Percentiles rank a stretch among this genome's conserved stretches.
Conservation (phyloP, 2,888 invertebrate genomes). For the Stenolophus ochropezus region DNA sequence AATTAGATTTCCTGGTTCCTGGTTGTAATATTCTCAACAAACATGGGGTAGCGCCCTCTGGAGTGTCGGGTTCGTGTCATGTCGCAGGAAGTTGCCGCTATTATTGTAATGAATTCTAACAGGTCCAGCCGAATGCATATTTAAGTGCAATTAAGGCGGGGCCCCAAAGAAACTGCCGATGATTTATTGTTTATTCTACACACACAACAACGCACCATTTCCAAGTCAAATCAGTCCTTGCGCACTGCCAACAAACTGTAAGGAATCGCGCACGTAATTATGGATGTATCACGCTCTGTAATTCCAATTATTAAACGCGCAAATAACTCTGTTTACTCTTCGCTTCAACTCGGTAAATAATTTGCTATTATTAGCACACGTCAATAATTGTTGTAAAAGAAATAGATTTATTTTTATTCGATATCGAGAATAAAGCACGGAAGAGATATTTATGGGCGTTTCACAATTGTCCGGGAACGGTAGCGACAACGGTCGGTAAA, state of each 20-base stretch:
- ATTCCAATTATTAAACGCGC: background rate
- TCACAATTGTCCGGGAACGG: too few relatives aligned
- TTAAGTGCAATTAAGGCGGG: constrained; percentile 31
- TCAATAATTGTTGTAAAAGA: too few relatives aligned
- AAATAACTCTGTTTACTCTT: background rate
- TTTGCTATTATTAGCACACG: too few relatives aligned
- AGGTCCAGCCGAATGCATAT: constrained; percentile 19
- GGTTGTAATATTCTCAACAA: background rate
- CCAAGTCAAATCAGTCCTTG: background rate
- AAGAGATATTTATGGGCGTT: too few relatives aligned
- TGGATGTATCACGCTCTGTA: background rate
- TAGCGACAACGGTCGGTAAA: too few relatives aligned
- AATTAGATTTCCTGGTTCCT: background rate
- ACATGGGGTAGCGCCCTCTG: background rate
- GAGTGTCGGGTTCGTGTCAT: constrained; percentile 6
- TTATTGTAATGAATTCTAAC: constrained; percentile 44
- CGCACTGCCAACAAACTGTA: background rate
- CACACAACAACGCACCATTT: background rate
- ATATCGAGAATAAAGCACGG: too few relatives aligned
- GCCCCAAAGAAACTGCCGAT: background rate
- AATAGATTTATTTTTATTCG: too few relatives aligned
- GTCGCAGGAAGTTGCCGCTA: constrained; percentile 3
- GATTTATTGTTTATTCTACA: constrained; percentile 29
- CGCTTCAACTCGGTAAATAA: too few relatives aligned
- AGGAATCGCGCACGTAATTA: background rate